These are phyloP conservation scores for Chymomyza caudatula DNA, from an alignment of 2,888 invertebrate species.

Conservation along the genomic window DNA sequence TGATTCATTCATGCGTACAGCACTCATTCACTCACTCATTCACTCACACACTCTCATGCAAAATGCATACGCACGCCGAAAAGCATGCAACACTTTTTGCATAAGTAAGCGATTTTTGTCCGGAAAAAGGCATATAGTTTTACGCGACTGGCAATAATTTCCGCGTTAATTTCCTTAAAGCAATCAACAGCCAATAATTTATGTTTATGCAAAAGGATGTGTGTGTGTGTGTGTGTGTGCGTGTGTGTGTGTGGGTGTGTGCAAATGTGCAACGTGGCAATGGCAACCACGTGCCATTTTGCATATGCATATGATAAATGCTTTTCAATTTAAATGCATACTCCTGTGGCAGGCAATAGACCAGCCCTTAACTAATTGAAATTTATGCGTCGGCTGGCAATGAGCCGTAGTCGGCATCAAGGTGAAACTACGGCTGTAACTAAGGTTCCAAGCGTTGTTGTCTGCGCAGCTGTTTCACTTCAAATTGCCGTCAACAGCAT, in stretches of 20 bases:
- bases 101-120: slow-evolving; percentile 27
- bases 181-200: slow-evolving; percentile 57
- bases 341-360: slow-evolving; percentile 1
- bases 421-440: slow-evolving; percentile 10
- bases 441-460: no score
- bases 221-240: no score
- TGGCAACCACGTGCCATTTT: background rate
- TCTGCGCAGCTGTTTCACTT: background rate
- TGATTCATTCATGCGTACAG: background rate
- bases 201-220: slow-evolving; percentile 40
- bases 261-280: no score
- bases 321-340: slow-evolving; percentile 39
- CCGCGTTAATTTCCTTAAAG: slow-evolving; percentile 51
- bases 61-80: slow-evolving; percentile 9
- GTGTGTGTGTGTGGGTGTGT: no score
- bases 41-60: background rate
- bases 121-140: slow-evolving; percentile 2
- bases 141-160: slow-evolving; percentile 40
- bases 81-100: slow-evolving; percentile 35
- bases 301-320: background rate
- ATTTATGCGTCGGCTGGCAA: slow-evolving; percentile 57
- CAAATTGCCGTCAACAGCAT: background rate
- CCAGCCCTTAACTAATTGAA: slow-evolving; percentile 57
- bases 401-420: slow-evolving; percentile 2
- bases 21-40: no score